A percentile compares a stretch with the other conserved stretches of the same genome.
phyloP scores from a whole-genome alignment of 2,113 vertebrate genomes.

The Hemibagrus wyckioides region DNA sequence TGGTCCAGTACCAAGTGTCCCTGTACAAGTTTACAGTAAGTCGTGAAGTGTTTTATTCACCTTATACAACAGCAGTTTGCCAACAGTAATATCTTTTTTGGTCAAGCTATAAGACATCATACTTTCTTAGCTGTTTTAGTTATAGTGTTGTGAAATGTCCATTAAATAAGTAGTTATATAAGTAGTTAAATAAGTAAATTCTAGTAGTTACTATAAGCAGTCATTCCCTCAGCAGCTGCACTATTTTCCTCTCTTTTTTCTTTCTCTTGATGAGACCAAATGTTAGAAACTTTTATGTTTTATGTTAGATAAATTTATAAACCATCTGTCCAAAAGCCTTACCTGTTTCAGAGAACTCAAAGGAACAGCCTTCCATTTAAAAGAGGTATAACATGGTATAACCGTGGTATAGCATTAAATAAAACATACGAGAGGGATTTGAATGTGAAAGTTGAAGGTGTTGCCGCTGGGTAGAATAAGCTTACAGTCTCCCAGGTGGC shows the following conservation, averaged over 20 bases:
- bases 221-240: not conserved
- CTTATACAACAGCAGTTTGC: not conserved
- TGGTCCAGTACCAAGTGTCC: not conserved
- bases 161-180: not conserved
- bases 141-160: not conserved
- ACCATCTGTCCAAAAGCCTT: not conserved
- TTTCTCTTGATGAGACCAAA: not conserved
- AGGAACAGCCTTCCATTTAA: not conserved
- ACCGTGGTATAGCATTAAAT: not conserved
- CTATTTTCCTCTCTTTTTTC: not conserved
- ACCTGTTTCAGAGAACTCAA: not conserved
- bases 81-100: not conserved
- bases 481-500: no score
- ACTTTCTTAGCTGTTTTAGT: not conserved
- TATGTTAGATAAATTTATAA: not conserved
- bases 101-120: not conserved
- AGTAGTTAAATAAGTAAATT: no score
- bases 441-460: no score
- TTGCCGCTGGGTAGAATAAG: no score
- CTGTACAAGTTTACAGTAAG: not conserved
- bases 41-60: not conserved
- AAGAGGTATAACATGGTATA: no score
- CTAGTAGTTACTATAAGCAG: not conserved
- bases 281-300: no score
- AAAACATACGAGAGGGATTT: no score